Evolutionary conservation across 2,797 vertebrate genomes (phyloP).

Genomic region (Molossus molossus): DNA sequence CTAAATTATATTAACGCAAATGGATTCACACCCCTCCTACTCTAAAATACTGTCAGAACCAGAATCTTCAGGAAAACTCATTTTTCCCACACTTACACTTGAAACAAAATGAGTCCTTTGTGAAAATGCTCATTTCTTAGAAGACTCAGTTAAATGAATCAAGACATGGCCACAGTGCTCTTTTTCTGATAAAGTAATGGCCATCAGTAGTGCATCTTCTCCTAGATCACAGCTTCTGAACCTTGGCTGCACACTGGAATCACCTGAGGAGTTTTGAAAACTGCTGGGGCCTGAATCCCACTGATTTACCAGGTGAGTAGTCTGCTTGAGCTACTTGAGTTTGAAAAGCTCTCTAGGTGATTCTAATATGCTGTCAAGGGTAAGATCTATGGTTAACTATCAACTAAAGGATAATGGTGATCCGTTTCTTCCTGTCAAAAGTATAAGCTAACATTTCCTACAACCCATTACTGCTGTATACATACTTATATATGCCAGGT

Average conservation of each 20-base stretch:
- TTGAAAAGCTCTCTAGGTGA: slow-evolving; percentile 31
- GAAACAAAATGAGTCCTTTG: slow-evolving; percentile 15
- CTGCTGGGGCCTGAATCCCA: neutral
- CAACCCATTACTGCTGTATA: neutral
- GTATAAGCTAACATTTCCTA: slow-evolving; percentile 16
- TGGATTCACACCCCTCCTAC: neutral
- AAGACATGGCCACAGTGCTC: neutral
- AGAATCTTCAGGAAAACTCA: slow-evolving; percentile 56
- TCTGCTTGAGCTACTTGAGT: neutral
- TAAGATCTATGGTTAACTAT: neutral
- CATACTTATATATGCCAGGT: neutral
- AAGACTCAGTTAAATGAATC: neutral
- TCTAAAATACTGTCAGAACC: slow-evolving; percentile 45
- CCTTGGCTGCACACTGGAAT: neutral
- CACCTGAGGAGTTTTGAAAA: slow-evolving; percentile 51
- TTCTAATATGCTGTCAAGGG: neutral
- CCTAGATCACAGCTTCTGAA: slow-evolving; percentile 7
- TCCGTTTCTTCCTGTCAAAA: slow-evolving; percentile 34
- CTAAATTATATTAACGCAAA: neutral
- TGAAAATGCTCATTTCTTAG: neutral
- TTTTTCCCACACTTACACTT: neutral
- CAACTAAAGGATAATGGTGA: slow-evolving; percentile 16
- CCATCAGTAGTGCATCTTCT: slow-evolving; percentile 5
- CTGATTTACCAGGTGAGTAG: neutral
- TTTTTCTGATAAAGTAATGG: neutral